phyloP scores from a whole-genome alignment of 2,888 invertebrate species.

The Patella depressa region DNA sequence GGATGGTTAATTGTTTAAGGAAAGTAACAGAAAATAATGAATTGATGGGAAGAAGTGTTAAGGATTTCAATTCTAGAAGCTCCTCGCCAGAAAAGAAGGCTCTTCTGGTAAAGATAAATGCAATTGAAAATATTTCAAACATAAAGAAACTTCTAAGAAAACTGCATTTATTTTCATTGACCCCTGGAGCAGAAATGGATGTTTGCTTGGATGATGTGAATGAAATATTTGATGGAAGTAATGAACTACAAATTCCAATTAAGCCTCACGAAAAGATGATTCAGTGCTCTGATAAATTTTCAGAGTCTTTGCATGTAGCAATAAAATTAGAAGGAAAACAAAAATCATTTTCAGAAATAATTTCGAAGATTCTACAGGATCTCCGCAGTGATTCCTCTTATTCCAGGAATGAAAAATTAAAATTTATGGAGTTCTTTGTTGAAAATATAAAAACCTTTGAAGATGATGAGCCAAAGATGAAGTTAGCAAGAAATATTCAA shows the following conservation, averaged over 20 bases:
- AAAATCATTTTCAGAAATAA: neutral
- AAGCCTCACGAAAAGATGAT: neutral
- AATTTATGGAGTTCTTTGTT: neutral
- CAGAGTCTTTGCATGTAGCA: neutral
- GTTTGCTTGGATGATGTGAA: neutral
- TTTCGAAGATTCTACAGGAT: neutral
- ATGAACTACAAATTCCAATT: neutral
- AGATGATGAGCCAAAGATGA: neutral
- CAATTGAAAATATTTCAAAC: too few relatives aligned
- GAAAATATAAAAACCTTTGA: neutral
- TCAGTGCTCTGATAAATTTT: neutral
- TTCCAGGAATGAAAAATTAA: neutral
- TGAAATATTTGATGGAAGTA: neutral
- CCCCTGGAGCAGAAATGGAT: neutral
- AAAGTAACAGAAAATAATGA: neutral
- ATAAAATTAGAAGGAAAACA: neutral
- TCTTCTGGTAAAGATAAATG: too few relatives aligned
- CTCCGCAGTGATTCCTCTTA: neutral
- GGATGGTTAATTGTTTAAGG: constrained; percentile 17
- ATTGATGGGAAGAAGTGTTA: neutral
- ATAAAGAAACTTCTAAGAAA: neutral
- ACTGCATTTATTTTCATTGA: neutral
- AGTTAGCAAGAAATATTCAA: constrained; percentile 10
- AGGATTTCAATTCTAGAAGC: too few relatives aligned
- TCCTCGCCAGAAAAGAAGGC: too few relatives aligned